Percentiles rank a stretch among this genome's conserved stretches.
Evolutionary conservation across 2,113 vertebrate genomes (phyloP).

Genomic region (Nanger granti): DNA sequence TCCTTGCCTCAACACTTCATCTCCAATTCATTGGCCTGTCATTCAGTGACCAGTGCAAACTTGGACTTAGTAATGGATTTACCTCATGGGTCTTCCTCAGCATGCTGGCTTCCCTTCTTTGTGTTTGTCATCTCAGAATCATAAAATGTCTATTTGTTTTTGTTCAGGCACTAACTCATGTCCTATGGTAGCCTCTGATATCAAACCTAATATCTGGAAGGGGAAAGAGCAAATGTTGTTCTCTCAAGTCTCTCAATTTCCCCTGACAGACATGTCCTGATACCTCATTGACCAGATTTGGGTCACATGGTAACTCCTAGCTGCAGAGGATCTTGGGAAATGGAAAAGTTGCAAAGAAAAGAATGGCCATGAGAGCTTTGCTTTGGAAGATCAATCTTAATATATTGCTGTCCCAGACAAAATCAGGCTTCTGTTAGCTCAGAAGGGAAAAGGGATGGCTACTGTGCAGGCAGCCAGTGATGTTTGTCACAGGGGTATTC

Average conservation of each 20-base stretch:
- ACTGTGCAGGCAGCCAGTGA: not conserved
- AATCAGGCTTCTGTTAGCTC: not conserved
- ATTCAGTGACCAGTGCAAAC: not conserved
- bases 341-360: constrained; percentile 3
- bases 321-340: not conserved
- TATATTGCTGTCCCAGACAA: not conserved
- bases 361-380: not conserved
- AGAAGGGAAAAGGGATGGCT: not conserved
- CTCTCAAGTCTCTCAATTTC: not conserved
- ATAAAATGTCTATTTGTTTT: not conserved
- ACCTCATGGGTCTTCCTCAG: not conserved
- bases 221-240: not conserved
- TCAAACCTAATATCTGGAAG: not conserved
- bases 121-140: not conserved
- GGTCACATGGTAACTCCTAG: not conserved
- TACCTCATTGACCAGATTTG: not conserved
- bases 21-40: not conserved
- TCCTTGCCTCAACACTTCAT: not conserved
- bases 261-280: not conserved
- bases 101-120: not conserved
- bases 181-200: not conserved
- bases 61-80: not conserved
- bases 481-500: not conserved
- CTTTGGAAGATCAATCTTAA: not conserved
- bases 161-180: not conserved